These are phyloP conservation scores for Luperina testacea DNA, from an alignment of 2,888 invertebrate genomes.

Conservation along the genomic window DNA sequence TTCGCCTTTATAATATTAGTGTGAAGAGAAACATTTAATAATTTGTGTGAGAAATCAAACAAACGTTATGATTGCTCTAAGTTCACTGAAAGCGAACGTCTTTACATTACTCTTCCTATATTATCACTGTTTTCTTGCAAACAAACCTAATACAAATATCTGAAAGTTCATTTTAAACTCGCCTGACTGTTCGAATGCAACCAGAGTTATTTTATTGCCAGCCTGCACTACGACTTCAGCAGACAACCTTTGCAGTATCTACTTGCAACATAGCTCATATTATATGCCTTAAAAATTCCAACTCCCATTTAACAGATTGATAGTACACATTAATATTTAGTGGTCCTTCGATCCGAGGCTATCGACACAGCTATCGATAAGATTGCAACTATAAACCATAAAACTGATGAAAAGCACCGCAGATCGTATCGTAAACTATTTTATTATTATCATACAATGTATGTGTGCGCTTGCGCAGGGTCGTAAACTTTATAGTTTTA, in stretches of 20 bases:
- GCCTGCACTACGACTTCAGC: neutral
- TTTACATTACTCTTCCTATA: too few relatives aligned
- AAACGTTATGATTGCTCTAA: too few relatives aligned
- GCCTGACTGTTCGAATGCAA: neutral
- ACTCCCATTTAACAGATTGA: constrained; percentile 10
- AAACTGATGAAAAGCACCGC: constrained; percentile 62
- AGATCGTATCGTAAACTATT: constrained; percentile 57
- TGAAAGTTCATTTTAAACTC: too few relatives aligned
- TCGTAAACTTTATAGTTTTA: constrained; percentile 33
- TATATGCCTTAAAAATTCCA: constrained; percentile 26
- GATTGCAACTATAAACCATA: constrained; percentile 55
- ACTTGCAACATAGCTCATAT: neutral
- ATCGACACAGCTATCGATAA: constrained; percentile 30
- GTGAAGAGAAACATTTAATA: too few relatives aligned
- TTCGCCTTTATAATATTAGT: too few relatives aligned
- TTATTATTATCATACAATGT: constrained; percentile 65
- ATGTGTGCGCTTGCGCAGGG: constrained; percentile 60
- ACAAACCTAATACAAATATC: too few relatives aligned
- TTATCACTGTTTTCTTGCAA: too few relatives aligned
- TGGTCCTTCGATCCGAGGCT: constrained; percentile 17
- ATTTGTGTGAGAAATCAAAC: too few relatives aligned
- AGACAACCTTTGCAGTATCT: neutral
- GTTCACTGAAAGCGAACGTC: too few relatives aligned
- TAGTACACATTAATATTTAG: constrained; percentile 40
- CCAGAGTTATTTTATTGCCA: neutral